A percentile compares a stretch with the other conserved stretches of the same genome.
phyloP scores from a whole-genome alignment of 2,797 vertebrate genomes.

The Varecia variegata region DNA sequence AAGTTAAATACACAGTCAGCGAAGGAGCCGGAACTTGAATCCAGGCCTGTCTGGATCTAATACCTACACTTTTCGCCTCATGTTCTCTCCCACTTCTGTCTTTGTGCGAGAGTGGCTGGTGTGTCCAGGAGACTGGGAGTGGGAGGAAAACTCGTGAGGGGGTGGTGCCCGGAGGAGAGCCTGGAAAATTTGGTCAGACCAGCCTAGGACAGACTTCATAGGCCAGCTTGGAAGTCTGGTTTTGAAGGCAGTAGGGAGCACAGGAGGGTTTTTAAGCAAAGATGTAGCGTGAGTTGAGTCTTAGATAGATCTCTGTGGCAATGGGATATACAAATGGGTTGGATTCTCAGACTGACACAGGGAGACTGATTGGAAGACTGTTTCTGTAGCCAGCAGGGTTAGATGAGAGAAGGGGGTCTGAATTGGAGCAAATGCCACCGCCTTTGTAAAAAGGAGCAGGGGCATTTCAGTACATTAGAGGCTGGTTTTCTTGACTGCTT shows the following conservation, averaged over 20 bases:
- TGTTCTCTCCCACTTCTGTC: not conserved
- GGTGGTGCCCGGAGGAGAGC: not conserved
- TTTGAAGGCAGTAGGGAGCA: not conserved
- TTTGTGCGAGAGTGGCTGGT: not conserved
- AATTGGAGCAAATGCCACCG: not conserved
- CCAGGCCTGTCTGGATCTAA: not conserved
- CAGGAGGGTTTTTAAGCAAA: not conserved
- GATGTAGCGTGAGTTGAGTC: no score
- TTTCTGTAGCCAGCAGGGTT: not conserved
- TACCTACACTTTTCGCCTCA: not conserved
- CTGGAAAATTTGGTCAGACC: not conserved
- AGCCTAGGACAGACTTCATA: not conserved
- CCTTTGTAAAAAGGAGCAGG: not conserved
- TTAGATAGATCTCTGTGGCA: not conserved
- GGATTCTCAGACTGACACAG: not conserved
- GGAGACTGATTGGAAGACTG: not conserved
- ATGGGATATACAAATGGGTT: not conserved
- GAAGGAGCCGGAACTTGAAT: not conserved
- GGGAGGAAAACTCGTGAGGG: not conserved
- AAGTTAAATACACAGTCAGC: not conserved
- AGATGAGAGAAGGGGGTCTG: not conserved
- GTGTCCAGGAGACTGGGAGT: not conserved
- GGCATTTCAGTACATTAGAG: not conserved
- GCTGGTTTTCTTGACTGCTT: not conserved
- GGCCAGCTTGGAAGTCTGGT: not conserved